Percentiles rank a stretch among this genome's conserved stretches.
phyloP scores from a whole-genome alignment of 2,888 invertebrate genomes.

The Agrotis ipsilon region DNA sequence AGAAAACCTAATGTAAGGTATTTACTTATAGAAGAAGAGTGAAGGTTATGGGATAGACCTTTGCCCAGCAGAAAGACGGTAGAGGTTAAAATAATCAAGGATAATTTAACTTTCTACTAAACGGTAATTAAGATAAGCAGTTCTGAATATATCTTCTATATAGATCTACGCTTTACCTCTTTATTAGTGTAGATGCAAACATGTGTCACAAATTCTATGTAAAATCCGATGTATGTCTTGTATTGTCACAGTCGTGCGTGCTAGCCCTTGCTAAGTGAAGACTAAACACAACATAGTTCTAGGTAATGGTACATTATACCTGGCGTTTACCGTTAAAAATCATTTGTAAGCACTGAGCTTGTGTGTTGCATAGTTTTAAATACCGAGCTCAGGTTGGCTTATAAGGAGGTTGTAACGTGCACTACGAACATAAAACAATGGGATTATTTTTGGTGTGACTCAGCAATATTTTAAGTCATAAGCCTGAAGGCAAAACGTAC shows the following conservation, averaged over 20 bases:
- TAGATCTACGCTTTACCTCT: not conserved
- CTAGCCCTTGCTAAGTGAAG: constrained; percentile 31
- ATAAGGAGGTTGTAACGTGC: not conserved
- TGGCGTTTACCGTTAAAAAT: constrained; percentile 46
- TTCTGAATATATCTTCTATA: not conserved
- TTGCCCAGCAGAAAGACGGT: too few species aligned
- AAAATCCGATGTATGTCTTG: constrained; percentile 16
- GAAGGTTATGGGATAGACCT: too few species aligned
- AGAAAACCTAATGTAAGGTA: too few species aligned
- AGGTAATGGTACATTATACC: constrained; percentile 52
- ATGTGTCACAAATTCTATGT: constrained; percentile 13
- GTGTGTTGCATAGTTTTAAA: constrained; percentile 37
- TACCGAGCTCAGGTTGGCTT: constrained; percentile 15
- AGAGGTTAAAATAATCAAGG: too few species aligned
- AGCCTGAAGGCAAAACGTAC: too few species aligned
- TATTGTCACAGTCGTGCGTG: constrained; percentile 33
- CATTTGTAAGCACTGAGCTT: constrained; percentile 45
- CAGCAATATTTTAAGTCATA: not conserved
- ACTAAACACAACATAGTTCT: constrained; percentile 40
- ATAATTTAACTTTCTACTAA: too few species aligned
- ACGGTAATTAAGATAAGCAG: not conserved
- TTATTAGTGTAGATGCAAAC: not conserved
- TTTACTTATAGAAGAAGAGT: too few species aligned
- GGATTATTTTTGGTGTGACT: not conserved
- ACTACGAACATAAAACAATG: not conserved